Conservation (phyloP, 2,888 invertebrate species). For the Stenichneumon culpator region DNA sequence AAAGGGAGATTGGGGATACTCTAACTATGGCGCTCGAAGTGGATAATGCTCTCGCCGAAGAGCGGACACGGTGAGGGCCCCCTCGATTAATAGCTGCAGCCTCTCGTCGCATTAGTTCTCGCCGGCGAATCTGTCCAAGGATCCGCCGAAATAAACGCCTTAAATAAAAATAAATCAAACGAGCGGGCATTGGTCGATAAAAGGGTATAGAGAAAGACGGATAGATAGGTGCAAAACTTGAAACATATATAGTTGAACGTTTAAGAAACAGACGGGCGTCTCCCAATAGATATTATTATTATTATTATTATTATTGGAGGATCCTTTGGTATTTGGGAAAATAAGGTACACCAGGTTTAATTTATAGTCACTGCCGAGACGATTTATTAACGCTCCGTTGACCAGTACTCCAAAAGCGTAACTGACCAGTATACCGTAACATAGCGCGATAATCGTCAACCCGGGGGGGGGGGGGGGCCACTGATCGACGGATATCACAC, state of each 20-base stretch:
- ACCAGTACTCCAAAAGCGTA: too few species aligned
- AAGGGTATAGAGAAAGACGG: constrained; percentile 41
- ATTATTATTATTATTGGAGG: not conserved
- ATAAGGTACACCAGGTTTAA: too few species aligned
- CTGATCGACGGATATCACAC: too few species aligned
- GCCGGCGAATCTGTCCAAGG: constrained; percentile 24
- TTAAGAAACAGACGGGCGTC: not conserved
- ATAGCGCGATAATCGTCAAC: too few species aligned
- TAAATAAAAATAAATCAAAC: constrained; percentile 62
- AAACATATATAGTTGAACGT: constrained; percentile 14
- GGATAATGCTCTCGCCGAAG: constrained; percentile 14
- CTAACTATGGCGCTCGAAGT: constrained; percentile 8
- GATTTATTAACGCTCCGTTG: too few species aligned
- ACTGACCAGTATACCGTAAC: too few species aligned
- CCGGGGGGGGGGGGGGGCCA: too few species aligned
- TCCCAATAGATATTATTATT: not conserved
- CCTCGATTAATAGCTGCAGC: constrained; percentile 60
- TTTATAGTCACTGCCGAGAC: too few species aligned
- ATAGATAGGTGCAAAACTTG: constrained; percentile 25
- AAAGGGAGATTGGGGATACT: constrained; percentile 57
- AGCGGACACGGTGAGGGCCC: constrained; percentile 35
- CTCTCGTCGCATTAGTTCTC: constrained; percentile 58
- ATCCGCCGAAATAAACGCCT: not conserved
- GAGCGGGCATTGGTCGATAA: constrained; percentile 41
- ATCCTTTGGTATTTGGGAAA: too few species aligned